Evolutionary conservation across 2,797 vertebrate genomes (phyloP).

Genomic region (Fistularia tabacaria): DNA sequence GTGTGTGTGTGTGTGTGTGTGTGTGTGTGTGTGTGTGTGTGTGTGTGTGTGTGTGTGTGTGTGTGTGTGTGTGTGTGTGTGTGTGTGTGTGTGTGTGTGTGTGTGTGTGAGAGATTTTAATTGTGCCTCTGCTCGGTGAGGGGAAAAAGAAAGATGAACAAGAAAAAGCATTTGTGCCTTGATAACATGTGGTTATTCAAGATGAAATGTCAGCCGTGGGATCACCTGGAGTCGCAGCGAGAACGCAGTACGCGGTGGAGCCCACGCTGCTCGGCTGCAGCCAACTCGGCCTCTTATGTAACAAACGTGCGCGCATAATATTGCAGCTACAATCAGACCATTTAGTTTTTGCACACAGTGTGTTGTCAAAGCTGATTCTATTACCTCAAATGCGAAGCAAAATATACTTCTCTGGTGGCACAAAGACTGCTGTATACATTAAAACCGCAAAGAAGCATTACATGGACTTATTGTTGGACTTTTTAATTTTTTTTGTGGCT

Average conservation of each 20-base stretch:
- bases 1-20: constrained; percentile 1
- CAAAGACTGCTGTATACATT: neutral
- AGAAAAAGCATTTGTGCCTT: neutral
- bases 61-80: neutral
- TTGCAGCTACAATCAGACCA: constrained; percentile 3
- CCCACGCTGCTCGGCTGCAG: constrained; percentile 1
- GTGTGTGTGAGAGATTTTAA: neutral
- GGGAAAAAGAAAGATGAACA: neutral
- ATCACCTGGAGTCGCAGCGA: neutral
- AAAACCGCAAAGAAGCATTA: neutral
- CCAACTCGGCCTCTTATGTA: constrained; percentile 20
- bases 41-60: constrained; percentile 1
- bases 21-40: neutral
- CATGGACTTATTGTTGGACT: too few relatives aligned
- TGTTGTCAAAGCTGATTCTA: neutral
- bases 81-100: constrained; percentile 4
- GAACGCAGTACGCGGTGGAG: neutral
- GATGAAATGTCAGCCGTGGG: neutral
- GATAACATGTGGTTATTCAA: too few relatives aligned
- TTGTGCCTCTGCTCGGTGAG: neutral
- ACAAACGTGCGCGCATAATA: constrained; percentile 4
- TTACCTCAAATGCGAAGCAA: neutral
- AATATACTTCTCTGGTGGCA: neutral
- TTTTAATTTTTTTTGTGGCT: too few relatives aligned
- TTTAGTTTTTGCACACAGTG: too few relatives aligned